Evolutionary conservation across 2,113 vertebrate genomes (phyloP).

Genomic region (Onychostoma macrolepis): DNA sequence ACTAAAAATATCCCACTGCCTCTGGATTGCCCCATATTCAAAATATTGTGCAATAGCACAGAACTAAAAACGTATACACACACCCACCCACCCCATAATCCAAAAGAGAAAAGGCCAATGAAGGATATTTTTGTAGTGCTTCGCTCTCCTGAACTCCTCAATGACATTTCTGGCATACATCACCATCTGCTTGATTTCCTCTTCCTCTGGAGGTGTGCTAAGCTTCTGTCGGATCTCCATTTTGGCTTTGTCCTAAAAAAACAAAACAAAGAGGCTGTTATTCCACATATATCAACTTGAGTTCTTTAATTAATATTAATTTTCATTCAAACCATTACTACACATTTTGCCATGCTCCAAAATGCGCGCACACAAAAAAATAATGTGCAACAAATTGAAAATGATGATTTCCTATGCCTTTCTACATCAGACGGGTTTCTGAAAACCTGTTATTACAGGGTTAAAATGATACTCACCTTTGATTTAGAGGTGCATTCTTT

Average conservation of each 20-base stretch:
- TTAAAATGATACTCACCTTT: slow-evolving; percentile 77
- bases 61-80: background rate
- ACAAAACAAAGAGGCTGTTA: background rate
- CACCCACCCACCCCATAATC: background rate
- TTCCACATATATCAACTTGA: background rate
- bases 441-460: background rate
- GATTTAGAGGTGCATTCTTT: slow-evolving; percentile 85
- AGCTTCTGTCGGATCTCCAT: slow-evolving; percentile 86
- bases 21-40: background rate
- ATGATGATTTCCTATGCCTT: background rate
- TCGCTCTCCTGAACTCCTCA: slow-evolving; percentile 95
- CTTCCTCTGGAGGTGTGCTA: slow-evolving; percentile 76
- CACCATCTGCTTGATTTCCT: slow-evolving; percentile 85
- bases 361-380: background rate
- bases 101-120: slow-evolving; percentile 21
- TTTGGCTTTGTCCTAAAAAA: slow-evolving; percentile 87
- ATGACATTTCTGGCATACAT: slow-evolving; percentile 91
- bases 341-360: background rate
- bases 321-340: background rate
- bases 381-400: background rate
- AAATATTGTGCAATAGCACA: background rate
- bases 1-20: slow-evolving; percentile 12
- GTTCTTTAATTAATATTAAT: background rate
- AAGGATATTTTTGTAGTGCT: slow-evolving; percentile 99
- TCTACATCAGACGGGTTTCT: background rate